Base-by-base conservation (phyloP, 2,888 invertebrate genomes). In the Hyposoter dolosus region DNA sequence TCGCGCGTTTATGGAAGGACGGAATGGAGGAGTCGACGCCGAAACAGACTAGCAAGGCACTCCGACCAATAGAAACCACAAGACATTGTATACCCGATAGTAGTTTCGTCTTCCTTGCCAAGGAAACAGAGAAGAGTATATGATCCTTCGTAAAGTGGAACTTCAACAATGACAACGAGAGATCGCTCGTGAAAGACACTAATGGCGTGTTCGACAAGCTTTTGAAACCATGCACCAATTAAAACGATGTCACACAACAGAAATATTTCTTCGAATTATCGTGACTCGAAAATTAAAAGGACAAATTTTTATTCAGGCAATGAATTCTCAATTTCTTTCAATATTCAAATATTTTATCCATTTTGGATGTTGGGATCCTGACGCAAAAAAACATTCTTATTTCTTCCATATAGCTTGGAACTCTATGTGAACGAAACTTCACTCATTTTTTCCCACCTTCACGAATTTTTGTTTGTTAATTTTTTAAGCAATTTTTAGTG, bases 131-230 rank as follows among this genome's bases (percentile, higher is more conserved):
- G 75, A 45, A 35, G 82, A 43, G 65, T 23, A 32, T 77, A 63
- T 23, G 80, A 83, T 77, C 77, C 74, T 60, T 47, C 45, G 40
- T 74, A 79, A 84, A 80, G 84, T 82, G 84, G 74, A 84, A 86
- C 85, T 76, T 79, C 66, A 74, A 56, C 68, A 68, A 82, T 83
- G 85, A 84, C 86, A 78, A 89, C 85, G 85, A 88, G 87, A 86
- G 87, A 84, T 84, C 83, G 84, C 82, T 88, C 88, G 83, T 88
- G 74, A 76, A 76, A 78, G 74, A 74, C 74, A 65, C 85, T 84
- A 83, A 79, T 69, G 81, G 86, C 71, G 82, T 84, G 53, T 72
- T 74, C 80, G 84, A 87, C 77, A 74, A 87, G 80, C 53, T 80
- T 87, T 80, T 45, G 35, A 85, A 78, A 84, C 56, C 76, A 40